phyloP scores from a whole-genome alignment of 2,888 invertebrate species.

The Lepidochrysops patricia region DNA sequence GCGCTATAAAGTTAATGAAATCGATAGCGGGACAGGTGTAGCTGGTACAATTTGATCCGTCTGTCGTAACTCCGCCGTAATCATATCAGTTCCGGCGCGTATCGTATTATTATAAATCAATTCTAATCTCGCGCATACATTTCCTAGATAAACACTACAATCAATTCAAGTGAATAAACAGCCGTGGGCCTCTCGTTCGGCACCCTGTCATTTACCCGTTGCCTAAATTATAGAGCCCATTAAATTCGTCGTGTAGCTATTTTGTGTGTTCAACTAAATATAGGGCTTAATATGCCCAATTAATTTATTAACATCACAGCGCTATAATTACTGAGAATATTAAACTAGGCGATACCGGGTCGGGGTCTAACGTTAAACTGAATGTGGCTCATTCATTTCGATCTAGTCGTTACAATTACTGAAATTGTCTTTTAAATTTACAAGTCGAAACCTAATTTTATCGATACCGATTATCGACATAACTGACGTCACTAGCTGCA shows the following conservation, averaged over 20 bases:
- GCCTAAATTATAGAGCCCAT: background rate
- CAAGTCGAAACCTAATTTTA: too few species aligned
- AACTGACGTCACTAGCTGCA: slow-evolving; percentile 13
- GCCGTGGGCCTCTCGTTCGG: background rate
- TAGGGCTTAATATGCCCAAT: background rate
- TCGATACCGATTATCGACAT: background rate
- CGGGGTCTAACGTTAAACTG: background rate
- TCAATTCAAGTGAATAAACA: background rate
- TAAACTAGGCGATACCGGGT: background rate
- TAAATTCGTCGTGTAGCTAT: background rate
- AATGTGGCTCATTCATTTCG: background rate
- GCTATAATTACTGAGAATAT: background rate
- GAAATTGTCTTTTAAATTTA: too few species aligned
- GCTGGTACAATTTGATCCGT: background rate
- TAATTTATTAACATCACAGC: background rate
- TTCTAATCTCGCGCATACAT: slow-evolving; percentile 3
- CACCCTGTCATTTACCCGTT: background rate
- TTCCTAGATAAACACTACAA: slow-evolving; percentile 2
- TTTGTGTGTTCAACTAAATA: background rate
- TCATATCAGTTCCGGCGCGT: background rate
- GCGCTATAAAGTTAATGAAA: background rate
- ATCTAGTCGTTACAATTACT: too few species aligned
- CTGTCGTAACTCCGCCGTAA: slow-evolving; percentile 4
- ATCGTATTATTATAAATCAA: slow-evolving; percentile 9
- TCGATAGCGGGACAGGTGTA: background rate